Evolutionary conservation across 2,888 invertebrate species (phyloP).

Genomic region (Helleia helle): DNA sequence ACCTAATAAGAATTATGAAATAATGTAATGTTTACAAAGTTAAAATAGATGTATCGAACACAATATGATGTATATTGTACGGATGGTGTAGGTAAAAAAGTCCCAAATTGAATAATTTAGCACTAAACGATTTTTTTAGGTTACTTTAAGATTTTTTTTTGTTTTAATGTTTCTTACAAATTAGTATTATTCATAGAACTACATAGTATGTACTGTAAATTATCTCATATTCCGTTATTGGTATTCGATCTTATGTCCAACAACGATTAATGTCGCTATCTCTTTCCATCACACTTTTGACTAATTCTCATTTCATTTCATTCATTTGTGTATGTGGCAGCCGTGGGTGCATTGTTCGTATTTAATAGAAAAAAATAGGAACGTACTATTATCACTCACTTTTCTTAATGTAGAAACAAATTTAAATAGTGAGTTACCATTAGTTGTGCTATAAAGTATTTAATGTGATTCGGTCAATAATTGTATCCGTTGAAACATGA

Average conservation of each 20-base stretch:
- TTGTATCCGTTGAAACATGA: slow-evolving; percentile 47
- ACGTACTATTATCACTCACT: slow-evolving; percentile 32
- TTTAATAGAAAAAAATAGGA: slow-evolving; percentile 42
- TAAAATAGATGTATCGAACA: too few relatives aligned
- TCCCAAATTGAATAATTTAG: too few relatives aligned
- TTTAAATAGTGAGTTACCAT: slow-evolving; percentile 49
- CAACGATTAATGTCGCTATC: slow-evolving; percentile 23
- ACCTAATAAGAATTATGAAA: too few relatives aligned
- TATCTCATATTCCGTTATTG: neutral
- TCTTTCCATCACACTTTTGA: slow-evolving; percentile 30
- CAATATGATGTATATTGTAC: too few relatives aligned
- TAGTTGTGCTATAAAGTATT: slow-evolving; percentile 24
- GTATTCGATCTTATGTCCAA: neutral
- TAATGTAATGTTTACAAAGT: too few relatives aligned
- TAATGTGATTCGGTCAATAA: slow-evolving; percentile 44
- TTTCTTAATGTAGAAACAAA: slow-evolving; percentile 63
- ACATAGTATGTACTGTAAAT: too few relatives aligned
- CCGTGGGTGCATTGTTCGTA: slow-evolving; percentile 52
- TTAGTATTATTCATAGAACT: too few relatives aligned
- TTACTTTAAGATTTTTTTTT: too few relatives aligned
- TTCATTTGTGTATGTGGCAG: slow-evolving; percentile 74
- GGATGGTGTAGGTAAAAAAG: too few relatives aligned
- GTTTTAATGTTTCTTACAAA: too few relatives aligned
- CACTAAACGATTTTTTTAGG: too few relatives aligned
- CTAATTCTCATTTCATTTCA: slow-evolving; percentile 43